Percentiles rank a stretch among this genome's conserved stretches.
phyloP scores from a whole-genome alignment of 2,888 invertebrate species.

The Nasonovia ribisnigri region DNA sequence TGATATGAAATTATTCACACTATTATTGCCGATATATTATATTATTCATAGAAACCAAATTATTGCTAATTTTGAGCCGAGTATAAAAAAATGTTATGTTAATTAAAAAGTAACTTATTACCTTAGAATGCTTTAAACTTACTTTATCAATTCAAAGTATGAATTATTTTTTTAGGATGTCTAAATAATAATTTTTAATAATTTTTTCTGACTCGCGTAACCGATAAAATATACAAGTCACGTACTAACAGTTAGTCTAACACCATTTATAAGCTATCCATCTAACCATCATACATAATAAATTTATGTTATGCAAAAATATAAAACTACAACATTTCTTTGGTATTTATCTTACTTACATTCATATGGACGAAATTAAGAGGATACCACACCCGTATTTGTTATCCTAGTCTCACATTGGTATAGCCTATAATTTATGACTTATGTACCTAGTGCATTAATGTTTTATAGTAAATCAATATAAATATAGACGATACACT shows the following conservation, averaged over 20 bases:
- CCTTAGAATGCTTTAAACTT: background rate
- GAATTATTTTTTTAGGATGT: background rate
- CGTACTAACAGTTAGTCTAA: too few species aligned
- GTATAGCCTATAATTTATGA: background rate
- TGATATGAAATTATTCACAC: background rate
- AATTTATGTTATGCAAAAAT: background rate
- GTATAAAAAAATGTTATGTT: background rate
- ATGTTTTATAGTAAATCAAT: background rate
- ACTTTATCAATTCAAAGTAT: background rate
- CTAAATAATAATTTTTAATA: background rate
- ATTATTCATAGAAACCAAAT: background rate
- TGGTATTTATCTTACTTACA: background rate
- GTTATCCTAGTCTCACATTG: background rate
- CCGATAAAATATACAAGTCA: background rate
- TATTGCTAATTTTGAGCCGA: background rate
- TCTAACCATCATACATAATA: background rate
- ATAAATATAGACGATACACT: background rate
- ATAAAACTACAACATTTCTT: background rate
- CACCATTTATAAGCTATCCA: background rate
- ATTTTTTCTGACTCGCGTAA: background rate
- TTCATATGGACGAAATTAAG: background rate
- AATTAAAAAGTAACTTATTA: background rate
- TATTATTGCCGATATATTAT: background rate
- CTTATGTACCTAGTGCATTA: background rate
- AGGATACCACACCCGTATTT: background rate